These are phyloP conservation scores for Holacanthella duospinosa DNA, from an alignment of 2,888 invertebrate species.

Conservation along the genomic window DNA sequence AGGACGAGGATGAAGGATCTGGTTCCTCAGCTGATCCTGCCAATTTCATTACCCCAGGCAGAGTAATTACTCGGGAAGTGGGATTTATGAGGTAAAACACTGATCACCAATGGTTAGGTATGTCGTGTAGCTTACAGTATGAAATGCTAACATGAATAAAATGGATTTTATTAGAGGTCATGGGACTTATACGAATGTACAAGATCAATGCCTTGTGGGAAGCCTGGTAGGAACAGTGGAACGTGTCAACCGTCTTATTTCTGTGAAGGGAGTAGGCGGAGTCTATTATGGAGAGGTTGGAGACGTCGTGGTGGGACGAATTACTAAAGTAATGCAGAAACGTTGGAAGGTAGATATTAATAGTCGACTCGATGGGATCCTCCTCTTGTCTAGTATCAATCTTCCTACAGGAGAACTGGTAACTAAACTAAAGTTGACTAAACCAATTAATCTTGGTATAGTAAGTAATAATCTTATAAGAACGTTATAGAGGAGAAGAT, in stretches of 20 bases:
- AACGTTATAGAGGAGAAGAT: constrained; percentile 60
- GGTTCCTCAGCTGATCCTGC: constrained; percentile 2
- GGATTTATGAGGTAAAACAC: constrained; percentile 66
- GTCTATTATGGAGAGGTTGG: constrained; percentile 89
- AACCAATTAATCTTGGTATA: background rate
- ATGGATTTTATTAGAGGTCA: constrained; percentile 93
- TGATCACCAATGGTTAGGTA: no score
- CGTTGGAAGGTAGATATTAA: constrained; percentile 94
- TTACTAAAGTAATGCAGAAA: constrained; percentile 80
- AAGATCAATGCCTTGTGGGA: constrained; percentile 62
- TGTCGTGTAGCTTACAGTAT: no score
- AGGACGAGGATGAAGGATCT: background rate
- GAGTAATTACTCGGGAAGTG: constrained; percentile 68
- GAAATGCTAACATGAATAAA: no score
- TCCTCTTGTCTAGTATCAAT: constrained; percentile 85
- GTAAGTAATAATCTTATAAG: background rate
- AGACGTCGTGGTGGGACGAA: constrained; percentile 89
- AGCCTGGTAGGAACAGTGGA: constrained; percentile 84
- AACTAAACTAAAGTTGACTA: constrained; percentile 37
- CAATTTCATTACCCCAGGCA: constrained; percentile 60
- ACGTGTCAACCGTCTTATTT: constrained; percentile 87
- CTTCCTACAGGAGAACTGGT: constrained; percentile 94
- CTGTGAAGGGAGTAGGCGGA: constrained; percentile 79
- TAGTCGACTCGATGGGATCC: constrained; percentile 66
- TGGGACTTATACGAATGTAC: constrained; percentile 76